These are phyloP conservation scores for Malurus splendens DNA, from an alignment of 2,797 vertebrate species.

Conservation along the genomic window DNA sequence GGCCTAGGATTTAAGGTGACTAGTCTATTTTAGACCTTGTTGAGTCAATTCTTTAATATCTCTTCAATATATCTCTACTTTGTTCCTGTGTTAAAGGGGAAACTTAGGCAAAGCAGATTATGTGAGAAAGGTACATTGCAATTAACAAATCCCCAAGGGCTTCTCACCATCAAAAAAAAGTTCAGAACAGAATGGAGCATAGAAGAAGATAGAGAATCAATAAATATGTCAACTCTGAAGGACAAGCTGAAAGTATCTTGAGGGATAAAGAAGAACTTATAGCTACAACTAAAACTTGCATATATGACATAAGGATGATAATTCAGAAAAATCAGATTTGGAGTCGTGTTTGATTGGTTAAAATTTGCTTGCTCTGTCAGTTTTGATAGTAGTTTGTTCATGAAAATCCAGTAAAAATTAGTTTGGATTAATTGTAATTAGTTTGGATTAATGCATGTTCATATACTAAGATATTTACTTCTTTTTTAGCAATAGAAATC, in stretches of 20 bases:
- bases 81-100: not conserved
- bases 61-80: not conserved
- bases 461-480: not conserved
- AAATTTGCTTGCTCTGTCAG: not conserved
- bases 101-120: not conserved
- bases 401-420: not conserved
- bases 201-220: not conserved
- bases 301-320: not conserved
- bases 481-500: not conserved
- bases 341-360: not conserved
- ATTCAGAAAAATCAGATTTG: not conserved
- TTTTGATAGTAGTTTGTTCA: fast-evolving
- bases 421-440: not conserved
- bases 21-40: not conserved
- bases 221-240: not conserved
- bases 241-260: not conserved
- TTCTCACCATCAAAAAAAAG: not conserved
- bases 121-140: not conserved
- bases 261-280: not conserved
- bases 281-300: not conserved
- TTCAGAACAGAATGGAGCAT: not conserved
- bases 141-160: not conserved
- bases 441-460: not conserved
- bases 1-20: not conserved
- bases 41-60: not conserved